A percentile compares a stretch with the other conserved stretches of the same genome.
These are phyloP conservation scores for Puntigrus tetrazona DNA, from an alignment of 2,113 vertebrate species.

Conservation along the genomic window DNA sequence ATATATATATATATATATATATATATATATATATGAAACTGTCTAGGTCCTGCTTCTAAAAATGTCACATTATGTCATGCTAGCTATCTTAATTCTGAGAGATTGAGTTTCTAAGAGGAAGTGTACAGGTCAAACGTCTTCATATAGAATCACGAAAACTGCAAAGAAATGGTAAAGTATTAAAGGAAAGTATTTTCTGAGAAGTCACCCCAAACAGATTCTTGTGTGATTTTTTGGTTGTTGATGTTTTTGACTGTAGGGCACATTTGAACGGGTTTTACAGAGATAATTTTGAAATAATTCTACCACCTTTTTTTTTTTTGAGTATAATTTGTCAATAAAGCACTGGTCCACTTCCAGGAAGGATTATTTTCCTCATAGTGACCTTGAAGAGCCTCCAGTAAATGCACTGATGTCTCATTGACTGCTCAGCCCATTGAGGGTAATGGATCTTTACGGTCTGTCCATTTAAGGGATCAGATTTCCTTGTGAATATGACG, in stretches of 20 bases:
- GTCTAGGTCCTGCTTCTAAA: background rate
- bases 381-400: constrained; percentile 33
- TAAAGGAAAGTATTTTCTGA: background rate
- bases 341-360: constrained; percentile 29
- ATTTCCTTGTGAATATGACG: constrained; percentile 28
- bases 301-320: constrained; percentile 8
- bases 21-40: background rate
- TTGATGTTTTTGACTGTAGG: background rate
- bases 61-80: background rate
- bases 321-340: constrained; percentile 34
- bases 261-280: constrained; percentile 11
- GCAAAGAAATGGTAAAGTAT: background rate
- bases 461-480: constrained; percentile 44
- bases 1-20: too few species aligned
- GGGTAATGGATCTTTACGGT: constrained; percentile 49
- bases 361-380: constrained; percentile 15
- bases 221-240: too few species aligned
- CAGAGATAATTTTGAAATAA: constrained; percentile 1
- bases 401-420: constrained; percentile 39
- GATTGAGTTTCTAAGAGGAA: background rate
- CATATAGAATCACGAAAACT: background rate
- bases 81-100: background rate
- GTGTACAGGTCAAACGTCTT: background rate
- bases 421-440: constrained; percentile 40
- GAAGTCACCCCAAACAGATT: background rate